Evolutionary conservation across 2,113 vertebrate species (phyloP).

Genomic region (Rhombomys opimus): DNA sequence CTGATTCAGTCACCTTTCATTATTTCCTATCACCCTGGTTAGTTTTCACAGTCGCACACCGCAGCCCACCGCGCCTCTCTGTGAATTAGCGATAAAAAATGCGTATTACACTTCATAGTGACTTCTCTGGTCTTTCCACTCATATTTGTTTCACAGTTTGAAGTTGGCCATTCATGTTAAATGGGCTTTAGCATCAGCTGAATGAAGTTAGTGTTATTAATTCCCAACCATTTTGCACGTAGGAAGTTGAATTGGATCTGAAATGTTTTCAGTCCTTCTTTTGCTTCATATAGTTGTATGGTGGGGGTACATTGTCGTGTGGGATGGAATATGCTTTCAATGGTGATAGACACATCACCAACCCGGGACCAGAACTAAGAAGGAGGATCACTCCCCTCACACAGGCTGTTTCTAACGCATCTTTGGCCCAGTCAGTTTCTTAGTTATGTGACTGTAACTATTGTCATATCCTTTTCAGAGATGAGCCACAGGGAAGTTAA

Average conservation of each 20-base stretch:
- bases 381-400: background rate
- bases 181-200: constrained; percentile 79
- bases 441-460: background rate
- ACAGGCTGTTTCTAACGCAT: background rate
- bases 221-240: constrained; percentile 64
- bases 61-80: constrained; percentile 94
- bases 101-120: constrained; percentile 92
- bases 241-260: constrained; percentile 61
- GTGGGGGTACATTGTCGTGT: background rate
- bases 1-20: constrained; percentile 94
- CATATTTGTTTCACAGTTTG: constrained; percentile 83
- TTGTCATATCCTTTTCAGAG: background rate
- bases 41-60: constrained; percentile 96
- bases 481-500: background rate
- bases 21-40: constrained; percentile 95
- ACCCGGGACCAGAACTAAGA: background rate
- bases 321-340: background rate
- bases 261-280: background rate
- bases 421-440: background rate
- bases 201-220: constrained; percentile 80
- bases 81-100: constrained; percentile 93
- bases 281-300: background rate
- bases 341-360: background rate
- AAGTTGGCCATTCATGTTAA: constrained; percentile 83
- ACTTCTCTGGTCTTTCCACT: constrained; percentile 92